A percentile compares a stretch with the other conserved stretches of the same genome.
phyloP scores from a whole-genome alignment of 2,113 vertebrate genomes.

The Micronycteris hirsuta region DNA sequence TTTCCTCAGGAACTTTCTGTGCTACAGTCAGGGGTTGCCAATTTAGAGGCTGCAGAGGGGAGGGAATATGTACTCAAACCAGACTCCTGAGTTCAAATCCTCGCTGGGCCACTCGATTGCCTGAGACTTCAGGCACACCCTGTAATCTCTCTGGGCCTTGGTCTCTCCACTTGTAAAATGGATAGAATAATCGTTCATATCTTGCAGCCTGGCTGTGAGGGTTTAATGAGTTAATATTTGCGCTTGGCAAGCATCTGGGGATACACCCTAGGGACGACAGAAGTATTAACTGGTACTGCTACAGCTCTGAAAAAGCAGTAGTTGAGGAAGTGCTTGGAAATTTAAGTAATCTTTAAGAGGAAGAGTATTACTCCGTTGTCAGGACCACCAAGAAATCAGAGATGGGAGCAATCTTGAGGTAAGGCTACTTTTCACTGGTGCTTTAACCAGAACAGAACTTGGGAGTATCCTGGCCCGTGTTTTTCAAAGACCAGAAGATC shows the following conservation, averaged over 20 bases:
- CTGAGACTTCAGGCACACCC: not conserved
- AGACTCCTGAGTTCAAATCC: not conserved
- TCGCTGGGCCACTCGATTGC: not conserved
- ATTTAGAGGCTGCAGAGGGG: not conserved
- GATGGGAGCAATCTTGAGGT: not conserved
- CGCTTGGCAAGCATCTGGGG: not conserved
- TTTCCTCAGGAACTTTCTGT: not conserved
- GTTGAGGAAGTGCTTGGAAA: not conserved
- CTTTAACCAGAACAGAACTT: not conserved
- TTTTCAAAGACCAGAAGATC: slow-evolving; percentile 12
- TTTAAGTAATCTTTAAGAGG: not conserved
- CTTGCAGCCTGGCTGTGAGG: not conserved
- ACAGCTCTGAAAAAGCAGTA: not conserved
- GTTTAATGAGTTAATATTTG: not conserved
- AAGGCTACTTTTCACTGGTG: not conserved
- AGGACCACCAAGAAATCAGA: not conserved
- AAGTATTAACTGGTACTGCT: not conserved
- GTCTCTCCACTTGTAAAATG: not conserved
- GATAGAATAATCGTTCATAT: not conserved
- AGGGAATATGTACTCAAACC: not conserved
- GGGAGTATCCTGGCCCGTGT: not conserved
- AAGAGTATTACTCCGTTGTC: not conserved
- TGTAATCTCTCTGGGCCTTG: not conserved
- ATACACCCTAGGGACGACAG: not conserved
- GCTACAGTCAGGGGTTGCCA: not conserved